These are phyloP conservation scores for Panthera uncia DNA, from an alignment of 2,113 vertebrate genomes.

Conservation along the genomic window DNA sequence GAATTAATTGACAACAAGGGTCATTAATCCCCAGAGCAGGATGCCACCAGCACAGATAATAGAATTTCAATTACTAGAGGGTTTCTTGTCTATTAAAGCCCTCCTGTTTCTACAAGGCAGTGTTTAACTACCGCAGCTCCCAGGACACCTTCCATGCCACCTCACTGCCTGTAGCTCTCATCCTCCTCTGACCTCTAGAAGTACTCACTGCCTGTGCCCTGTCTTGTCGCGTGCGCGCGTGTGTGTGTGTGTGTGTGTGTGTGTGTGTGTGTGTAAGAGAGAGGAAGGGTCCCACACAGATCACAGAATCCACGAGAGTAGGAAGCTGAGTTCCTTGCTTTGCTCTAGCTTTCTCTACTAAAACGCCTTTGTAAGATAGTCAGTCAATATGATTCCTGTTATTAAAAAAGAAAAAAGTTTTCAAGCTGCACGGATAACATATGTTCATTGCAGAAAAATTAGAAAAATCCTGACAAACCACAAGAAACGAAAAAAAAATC, in stretches of 20 bases:
- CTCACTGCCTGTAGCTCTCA: not conserved
- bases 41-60: constrained; percentile 60
- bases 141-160: not conserved
- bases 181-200: not conserved
- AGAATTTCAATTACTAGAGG: constrained; percentile 67
- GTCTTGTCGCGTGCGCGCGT: accelerated
- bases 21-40: constrained; percentile 63
- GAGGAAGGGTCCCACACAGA: not conserved
- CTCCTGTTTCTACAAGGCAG: constrained; percentile 51
- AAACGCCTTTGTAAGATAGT: not conserved
- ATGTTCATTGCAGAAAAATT: not conserved
- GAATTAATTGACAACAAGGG: constrained; percentile 70
- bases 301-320: not conserved
- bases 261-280: not conserved
- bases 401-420: not conserved
- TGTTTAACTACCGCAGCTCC: not conserved
- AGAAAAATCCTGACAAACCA: not conserved
- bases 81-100: constrained; percentile 26
- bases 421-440: not conserved
- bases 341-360: not conserved
- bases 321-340: not conserved
- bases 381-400: not conserved
- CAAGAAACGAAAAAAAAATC: not conserved
- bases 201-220: not conserved
- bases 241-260: not conserved